A percentile compares a stretch with the other conserved stretches of the same genome.
Conservation (phyloP, 2,113 vertebrate species). For the Clupea harengus region DNA sequence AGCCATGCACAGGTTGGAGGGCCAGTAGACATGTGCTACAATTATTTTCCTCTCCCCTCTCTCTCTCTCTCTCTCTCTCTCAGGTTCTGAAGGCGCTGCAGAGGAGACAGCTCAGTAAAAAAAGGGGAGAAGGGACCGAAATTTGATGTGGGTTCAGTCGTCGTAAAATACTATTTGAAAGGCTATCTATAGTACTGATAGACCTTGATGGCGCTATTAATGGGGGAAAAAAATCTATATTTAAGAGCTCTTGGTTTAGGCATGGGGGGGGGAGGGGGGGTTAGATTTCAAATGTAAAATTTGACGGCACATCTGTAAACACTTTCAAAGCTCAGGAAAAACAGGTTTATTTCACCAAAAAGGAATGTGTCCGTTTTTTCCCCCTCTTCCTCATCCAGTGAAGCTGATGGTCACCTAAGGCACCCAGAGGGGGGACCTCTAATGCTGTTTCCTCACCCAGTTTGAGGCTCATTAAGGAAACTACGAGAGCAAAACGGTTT, state of each 20-base stretch:
- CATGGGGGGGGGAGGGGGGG: neutral
- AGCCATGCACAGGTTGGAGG: conserved; percentile 40
- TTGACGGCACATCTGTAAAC: conserved; percentile 58
- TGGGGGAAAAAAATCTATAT: conserved; percentile 16
- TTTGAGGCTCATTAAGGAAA: neutral
- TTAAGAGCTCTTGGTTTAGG: conserved; percentile 34
- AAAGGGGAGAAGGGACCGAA: neutral
- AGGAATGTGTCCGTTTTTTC: conserved; percentile 49
- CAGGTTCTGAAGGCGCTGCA: conserved; percentile 4
- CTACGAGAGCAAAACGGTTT: neutral
- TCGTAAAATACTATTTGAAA: conserved; percentile 4
- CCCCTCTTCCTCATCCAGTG: conserved; percentile 16
- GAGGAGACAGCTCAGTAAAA: conserved; percentile 22
- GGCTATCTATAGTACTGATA: conserved; percentile 17
- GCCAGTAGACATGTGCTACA: conserved; percentile 34
- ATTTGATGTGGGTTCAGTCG: neutral
- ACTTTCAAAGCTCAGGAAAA: conserved; percentile 48
- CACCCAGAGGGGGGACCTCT: neutral
- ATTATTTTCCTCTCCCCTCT: conserved; percentile 37
- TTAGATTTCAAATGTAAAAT: conserved; percentile 44
- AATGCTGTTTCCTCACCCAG: neutral
- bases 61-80: no score
- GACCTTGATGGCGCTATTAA: conserved; percentile 21
- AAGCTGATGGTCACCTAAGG: conserved; percentile 33
- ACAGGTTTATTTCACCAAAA: conserved; percentile 53